phyloP scores from a whole-genome alignment of 92 coral and sea anemone species.

The Bergia puertoricense region DNA sequence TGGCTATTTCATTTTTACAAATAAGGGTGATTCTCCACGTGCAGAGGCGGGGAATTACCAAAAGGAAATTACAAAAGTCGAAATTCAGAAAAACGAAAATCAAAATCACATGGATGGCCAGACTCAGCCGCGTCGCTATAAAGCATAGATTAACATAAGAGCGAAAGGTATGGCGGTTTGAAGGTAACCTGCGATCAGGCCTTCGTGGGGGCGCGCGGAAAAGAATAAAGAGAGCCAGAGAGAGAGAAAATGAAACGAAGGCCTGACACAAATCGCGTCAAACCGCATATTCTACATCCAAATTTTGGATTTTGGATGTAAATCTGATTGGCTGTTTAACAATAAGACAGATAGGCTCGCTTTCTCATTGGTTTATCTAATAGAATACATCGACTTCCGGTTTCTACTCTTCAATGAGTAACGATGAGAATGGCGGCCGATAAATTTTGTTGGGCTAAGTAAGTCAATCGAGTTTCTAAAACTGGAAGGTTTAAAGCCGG shows the following conservation, averaged over 20 bases:
- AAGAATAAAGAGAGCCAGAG: slow-evolving; percentile 20
- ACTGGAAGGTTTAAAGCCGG: slow-evolving; percentile 32
- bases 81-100: background rate
- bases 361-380: slow-evolving; percentile 21
- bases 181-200: slow-evolving; percentile 19
- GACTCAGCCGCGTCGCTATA: background rate
- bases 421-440: slow-evolving; percentile 20
- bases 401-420: slow-evolving; percentile 24
- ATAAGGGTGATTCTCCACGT: slow-evolving; percentile 17
- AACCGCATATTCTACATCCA: slow-evolving; percentile 22
- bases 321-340: background rate
- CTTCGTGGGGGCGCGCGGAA: slow-evolving; percentile 13
- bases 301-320: slow-evolving; percentile 29
- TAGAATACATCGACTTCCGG: slow-evolving; percentile 19
- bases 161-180: too few species aligned
- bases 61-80: background rate
- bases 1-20: background rate
- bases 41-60: slow-evolving; percentile 13
- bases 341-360: slow-evolving; percentile 15
- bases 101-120: background rate
- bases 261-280: slow-evolving; percentile 44
- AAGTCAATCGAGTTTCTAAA: slow-evolving; percentile 30
- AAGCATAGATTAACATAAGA: too few species aligned
- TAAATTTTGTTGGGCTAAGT: slow-evolving; percentile 10
- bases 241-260: slow-evolving; percentile 15